Percentiles rank a stretch among this genome's conserved stretches.
Conservation (phyloP, 2,113 vertebrate genomes). For the Cacatua alba region DNA sequence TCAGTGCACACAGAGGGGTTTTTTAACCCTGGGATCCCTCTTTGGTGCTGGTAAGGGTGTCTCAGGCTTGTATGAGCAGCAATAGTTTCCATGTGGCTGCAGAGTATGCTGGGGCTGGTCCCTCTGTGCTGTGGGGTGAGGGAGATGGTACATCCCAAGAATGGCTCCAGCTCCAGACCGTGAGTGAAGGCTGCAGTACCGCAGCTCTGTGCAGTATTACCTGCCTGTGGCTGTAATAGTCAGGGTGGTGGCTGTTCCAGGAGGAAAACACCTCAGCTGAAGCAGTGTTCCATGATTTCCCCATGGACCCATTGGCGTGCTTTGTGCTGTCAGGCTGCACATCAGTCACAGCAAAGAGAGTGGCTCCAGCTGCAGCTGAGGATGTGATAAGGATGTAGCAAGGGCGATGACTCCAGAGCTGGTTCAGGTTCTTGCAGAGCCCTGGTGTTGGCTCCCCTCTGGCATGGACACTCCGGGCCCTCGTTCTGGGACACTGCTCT, state of each 20-base stretch:
- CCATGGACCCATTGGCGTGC: rapidly evolving
- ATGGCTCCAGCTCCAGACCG: not conserved
- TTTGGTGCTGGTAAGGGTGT: not conserved
- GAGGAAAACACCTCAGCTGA: not conserved
- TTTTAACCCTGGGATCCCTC: not conserved
- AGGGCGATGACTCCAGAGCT: not conserved
- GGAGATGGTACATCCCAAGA: not conserved
- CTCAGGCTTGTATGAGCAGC: not conserved
- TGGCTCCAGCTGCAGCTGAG: not conserved
- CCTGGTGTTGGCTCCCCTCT: not conserved
- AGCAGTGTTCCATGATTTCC: not conserved
- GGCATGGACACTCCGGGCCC: rapidly evolving
- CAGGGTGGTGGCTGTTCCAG: not conserved
- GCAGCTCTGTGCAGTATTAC: rapidly evolving
- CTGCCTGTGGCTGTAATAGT: not conserved
- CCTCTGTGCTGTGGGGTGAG: not conserved
- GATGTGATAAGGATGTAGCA: not conserved
- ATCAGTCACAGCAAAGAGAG: not conserved
- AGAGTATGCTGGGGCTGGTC: not conserved
- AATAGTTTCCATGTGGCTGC: not conserved
- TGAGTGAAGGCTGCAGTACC: not conserved
- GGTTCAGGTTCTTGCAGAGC: not conserved
- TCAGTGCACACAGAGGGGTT: not conserved
- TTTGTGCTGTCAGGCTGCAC: not conserved
- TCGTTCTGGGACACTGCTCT: not conserved